These are phyloP conservation scores for Cataglyphis altisquamis DNA, from an alignment of 2,888 invertebrate species.

Conservation along the genomic window DNA sequence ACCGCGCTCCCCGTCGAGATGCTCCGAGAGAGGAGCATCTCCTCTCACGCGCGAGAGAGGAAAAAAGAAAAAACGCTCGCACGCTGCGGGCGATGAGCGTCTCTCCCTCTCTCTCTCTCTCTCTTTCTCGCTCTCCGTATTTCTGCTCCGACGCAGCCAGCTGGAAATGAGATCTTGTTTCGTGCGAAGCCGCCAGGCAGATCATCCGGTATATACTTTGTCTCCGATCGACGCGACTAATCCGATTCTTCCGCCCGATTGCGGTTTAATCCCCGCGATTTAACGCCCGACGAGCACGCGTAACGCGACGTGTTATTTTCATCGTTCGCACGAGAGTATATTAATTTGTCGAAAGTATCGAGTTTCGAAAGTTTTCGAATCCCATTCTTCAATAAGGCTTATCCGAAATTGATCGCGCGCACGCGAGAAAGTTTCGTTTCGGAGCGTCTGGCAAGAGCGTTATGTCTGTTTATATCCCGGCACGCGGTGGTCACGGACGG, in stretches of 20 bases:
- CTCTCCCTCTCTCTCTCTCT: background rate
- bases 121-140: background rate
- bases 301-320: background rate
- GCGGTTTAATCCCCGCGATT: slow-evolving; percentile 51
- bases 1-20: slow-evolving; percentile 62
- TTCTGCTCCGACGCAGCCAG: background rate
- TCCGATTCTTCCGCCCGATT: slow-evolving; percentile 63
- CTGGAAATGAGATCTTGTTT: slow-evolving; percentile 46
- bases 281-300: background rate
- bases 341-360: background rate
- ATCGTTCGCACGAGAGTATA: background rate
- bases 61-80: background rate
- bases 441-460: background rate
- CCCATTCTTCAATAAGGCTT: slow-evolving; percentile 22
- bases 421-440: background rate
- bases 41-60: slow-evolving; percentile 13
- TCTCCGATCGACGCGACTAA: slow-evolving; percentile 46
- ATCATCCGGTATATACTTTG: slow-evolving; percentile 21
- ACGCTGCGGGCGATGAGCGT: slow-evolving; percentile 30
- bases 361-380: background rate
- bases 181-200: background rate
- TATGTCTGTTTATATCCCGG: no score
- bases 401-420: background rate
- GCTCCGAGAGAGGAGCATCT: slow-evolving; percentile 5
- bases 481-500: background rate